A percentile compares a stretch with the other conserved stretches of the same genome.
phyloP scores from a whole-genome alignment of 92 coral and sea anemone species.

The Palythoa caribaeorum region DNA sequence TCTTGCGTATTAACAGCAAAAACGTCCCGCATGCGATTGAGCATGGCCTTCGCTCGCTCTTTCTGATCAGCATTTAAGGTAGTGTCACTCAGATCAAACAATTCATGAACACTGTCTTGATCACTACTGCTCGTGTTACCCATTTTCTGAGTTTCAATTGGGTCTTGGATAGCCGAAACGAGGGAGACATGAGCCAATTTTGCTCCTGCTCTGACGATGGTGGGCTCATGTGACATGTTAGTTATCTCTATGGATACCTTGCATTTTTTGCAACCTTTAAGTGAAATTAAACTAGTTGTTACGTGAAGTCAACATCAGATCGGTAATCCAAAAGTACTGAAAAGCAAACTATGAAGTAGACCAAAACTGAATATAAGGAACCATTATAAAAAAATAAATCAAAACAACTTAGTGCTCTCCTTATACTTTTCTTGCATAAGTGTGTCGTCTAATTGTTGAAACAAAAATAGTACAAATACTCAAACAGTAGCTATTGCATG shows the following conservation, averaged over 20 bases:
- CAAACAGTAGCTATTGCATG: no score
- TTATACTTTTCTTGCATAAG: not conserved
- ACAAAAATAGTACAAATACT: no score
- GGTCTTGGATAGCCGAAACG: not conserved
- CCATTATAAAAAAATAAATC: not conserved
- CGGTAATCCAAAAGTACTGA: not conserved
- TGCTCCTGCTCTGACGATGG: not conserved
- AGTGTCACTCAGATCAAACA: constrained; percentile 1
- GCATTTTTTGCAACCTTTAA: not conserved
- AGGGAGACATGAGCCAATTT: not conserved
- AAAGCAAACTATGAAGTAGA: not conserved
- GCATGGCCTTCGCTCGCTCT: not conserved
- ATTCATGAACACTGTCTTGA: no score
- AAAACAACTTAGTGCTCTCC: not conserved
- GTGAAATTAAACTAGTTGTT: constrained; percentile 17
- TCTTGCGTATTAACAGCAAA: not conserved
- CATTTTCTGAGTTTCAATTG: not conserved
- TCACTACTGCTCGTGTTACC: not conserved
- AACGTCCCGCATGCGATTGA: not conserved
- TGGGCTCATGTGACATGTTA: not conserved
- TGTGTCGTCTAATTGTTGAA: not conserved
- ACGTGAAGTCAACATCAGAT: not conserved
- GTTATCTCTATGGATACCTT: constrained; percentile 35
- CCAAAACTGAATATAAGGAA: constrained; percentile 4
- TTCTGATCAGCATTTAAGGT: constrained; percentile 13